Conservation (phyloP, 2,113 vertebrate genomes). For the Oryzias javanicus region DNA sequence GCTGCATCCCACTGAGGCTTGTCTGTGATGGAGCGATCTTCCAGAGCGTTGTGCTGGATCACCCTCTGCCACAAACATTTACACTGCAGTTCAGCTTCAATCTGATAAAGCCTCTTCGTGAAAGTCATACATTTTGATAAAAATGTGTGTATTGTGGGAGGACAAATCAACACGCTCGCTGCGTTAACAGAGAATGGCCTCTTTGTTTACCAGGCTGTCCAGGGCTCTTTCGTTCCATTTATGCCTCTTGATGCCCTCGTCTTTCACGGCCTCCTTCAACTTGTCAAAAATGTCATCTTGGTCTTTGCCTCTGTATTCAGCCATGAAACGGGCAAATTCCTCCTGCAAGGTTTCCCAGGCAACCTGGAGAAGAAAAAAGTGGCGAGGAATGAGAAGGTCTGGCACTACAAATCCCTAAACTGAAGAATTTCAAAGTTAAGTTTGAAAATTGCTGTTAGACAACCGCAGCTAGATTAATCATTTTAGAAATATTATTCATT, state of each 20-base stretch:
- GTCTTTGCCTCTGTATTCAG: conserved; percentile 94
- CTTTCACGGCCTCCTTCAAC: conserved; percentile 95
- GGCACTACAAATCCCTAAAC: background rate
- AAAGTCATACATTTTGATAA: background rate
- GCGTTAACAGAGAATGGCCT: conserved; percentile 4
- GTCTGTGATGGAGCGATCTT: conserved; percentile 96
- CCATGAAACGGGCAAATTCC: conserved; percentile 98
- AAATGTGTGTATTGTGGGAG: background rate
- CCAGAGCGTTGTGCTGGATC: conserved; percentile 98
- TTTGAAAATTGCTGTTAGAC: background rate
- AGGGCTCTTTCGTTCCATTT: conserved; percentile 96
- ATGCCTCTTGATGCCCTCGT: conserved; percentile 96
- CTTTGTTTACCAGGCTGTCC: conserved; percentile 90
- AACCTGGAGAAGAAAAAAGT: conserved; percentile 75
- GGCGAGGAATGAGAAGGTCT: background rate
- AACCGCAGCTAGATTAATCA: too few relatives aligned
- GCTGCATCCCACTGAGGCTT: conserved; percentile 98
- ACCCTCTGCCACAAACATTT: conserved; percentile 81
- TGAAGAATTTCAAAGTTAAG: background rate
- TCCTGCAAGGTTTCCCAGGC: conserved; percentile 98
- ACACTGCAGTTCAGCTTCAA: background rate
- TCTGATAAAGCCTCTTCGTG: background rate
- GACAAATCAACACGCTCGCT: conserved; percentile 3
- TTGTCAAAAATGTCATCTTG: conserved; percentile 99
- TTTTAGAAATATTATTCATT: too few relatives aligned